Base-by-base conservation (phyloP, 2,888 invertebrate genomes). In the Patella depressa region DNA sequence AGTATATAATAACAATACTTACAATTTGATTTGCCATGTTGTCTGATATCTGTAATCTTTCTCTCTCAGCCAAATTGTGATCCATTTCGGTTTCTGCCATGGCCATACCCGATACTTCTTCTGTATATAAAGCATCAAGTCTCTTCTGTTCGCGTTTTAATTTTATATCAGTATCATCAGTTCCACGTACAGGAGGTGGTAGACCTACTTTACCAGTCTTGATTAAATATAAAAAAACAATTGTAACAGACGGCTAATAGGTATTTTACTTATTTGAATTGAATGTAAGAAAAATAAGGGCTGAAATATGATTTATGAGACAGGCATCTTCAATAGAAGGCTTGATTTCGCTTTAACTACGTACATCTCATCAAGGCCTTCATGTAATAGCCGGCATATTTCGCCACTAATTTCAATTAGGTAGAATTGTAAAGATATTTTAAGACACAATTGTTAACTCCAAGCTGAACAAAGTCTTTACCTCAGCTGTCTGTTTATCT, bases 401-500 rank as follows among this genome's bases (percentile, higher is more conserved):
- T 34, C 4, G 34, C 3, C 34, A 3, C 34, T 34, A 34, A 45
- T 45, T 45, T 9, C 45, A 7, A 9, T 9, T 45, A 1, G 45
- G 9, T 45, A 5, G 45, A 45, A 45, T 45, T 45, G 34, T 45
- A 45, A 45, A 45, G 45, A 45, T 1, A 45, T 45, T 45, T 45
- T 45, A 45, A 45, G 9, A 45, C 7, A 45, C 9, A 45, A 45
- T 45, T 45, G 45, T 45, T 45, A 7, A 45, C 45, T 45, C 45
- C 45, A 45, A 45, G 45, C 45, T 24, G 34, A 29, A 57, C 17
- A 73, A 9, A 24, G 24, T 74, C 29, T 72, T 24, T 34, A 90
- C 90, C 88, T 90, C 89, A 73, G 82, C 80, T 17, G 78, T 76
- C 73, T 90, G 90, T 81, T 89, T 90, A 34, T 87, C 85, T 74